These are phyloP conservation scores for Buteo buteo DNA, from an alignment of 2,113 vertebrate genomes.

Conservation along the genomic window DNA sequence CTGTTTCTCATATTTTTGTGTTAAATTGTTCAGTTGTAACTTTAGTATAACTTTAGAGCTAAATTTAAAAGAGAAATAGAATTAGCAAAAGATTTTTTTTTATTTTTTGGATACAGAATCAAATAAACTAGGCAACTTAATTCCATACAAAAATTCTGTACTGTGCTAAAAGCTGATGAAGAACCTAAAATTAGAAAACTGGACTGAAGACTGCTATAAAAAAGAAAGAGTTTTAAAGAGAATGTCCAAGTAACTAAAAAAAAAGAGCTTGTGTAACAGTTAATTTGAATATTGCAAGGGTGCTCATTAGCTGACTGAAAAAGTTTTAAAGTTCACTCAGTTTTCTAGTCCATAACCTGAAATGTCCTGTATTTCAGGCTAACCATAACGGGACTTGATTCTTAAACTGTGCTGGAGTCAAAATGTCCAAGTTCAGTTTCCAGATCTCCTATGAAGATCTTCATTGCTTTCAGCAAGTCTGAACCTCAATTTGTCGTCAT, in stretches of 20 bases:
- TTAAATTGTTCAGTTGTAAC: not conserved
- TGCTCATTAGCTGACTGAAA: not conserved
- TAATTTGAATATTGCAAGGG: not conserved
- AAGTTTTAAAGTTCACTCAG: not conserved
- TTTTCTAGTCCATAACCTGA: not conserved
- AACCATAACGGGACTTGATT: not conserved
- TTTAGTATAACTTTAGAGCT: not conserved
- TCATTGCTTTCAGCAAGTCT: not conserved
- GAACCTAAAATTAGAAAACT: not conserved
- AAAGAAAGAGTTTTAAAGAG: not conserved
- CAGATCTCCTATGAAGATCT: not conserved
- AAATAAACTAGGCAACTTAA: not conserved
- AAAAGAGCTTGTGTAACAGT: not conserved
- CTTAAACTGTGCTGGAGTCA: not conserved
- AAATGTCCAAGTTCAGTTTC: not conserved
- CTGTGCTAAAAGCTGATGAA: not conserved
- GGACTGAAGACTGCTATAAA: not conserved
- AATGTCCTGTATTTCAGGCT: not conserved
- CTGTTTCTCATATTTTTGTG: not conserved
- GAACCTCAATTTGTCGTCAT: not conserved
- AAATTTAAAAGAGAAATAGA: not conserved
- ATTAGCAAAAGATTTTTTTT: not conserved
- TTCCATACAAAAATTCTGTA: not conserved
- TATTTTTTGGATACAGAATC: not conserved
- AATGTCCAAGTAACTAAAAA: not conserved